phyloP scores from a whole-genome alignment of 1,140 invertebrate genomes.

The Nymphalis io region DNA sequence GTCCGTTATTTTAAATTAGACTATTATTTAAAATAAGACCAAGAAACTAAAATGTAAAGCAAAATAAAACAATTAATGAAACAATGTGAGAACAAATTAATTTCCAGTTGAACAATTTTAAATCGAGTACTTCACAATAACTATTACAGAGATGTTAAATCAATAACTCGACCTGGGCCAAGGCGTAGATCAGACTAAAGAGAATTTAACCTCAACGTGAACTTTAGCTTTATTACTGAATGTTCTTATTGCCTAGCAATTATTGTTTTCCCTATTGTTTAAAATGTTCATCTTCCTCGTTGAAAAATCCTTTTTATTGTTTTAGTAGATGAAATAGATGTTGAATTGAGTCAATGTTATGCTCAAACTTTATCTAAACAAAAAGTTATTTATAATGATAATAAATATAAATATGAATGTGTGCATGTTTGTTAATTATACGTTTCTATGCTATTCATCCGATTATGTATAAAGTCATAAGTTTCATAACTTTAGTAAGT shows the following conservation, averaged over 20 bases:
- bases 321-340: no score
- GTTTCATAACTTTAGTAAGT: no score
- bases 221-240: neutral
- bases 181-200: conserved; percentile 4
- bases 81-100: conserved; percentile 11
- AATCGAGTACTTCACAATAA: conserved; percentile 15
- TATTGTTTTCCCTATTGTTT: neutral
- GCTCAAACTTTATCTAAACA: no score
- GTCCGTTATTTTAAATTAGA: no score
- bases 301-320: neutral
- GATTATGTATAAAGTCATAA: no score
- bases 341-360: no score
- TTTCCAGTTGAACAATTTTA: conserved; percentile 12
- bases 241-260: neutral
- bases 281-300: neutral
- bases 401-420: no score
- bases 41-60: neutral
- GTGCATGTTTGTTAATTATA: no score
- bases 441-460: no score
- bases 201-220: neutral
- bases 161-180: conserved; percentile 14
- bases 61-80: conserved; percentile 8
- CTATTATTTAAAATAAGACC: neutral
- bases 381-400: no score
- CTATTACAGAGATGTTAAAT: conserved; percentile 21